Evolutionary conservation across 1,140 invertebrate species (phyloP), one percentile per base, ranked within the genome.

Genomic region (Pachypsylla venusta): DNA sequence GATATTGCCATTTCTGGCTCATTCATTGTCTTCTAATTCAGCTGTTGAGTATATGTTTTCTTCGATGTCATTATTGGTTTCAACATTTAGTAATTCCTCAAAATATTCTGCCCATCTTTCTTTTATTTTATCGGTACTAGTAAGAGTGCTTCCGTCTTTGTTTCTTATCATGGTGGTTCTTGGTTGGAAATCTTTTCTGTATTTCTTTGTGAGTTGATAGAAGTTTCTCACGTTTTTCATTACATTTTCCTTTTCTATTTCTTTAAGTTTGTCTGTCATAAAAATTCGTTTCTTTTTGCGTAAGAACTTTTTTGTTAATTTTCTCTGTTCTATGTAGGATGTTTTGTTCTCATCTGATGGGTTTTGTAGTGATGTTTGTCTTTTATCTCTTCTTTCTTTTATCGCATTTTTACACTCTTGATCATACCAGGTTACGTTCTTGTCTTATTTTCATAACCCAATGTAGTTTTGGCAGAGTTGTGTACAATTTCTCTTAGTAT

Each of bases 361-460:
- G 24, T 61, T 62, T 27, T 42, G 12, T n/a, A 60, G 16, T 24
- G 19, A 56, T 40, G 28, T 57, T 24, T 54, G n/a, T 54, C 57
- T 58, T 28, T 10, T 42, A 42, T 35, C 25, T 56, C 54, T 61
- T 53, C 59, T 58, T 14, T 62, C 48, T 16, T 60, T 57, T 30
- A 48, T 35, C 20, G 40, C 42, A 56, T 56, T 48, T 24, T 56
- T 7, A n/a, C 61, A 64, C 22, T 59, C 61, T 27, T 53, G 42
- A 25, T 64, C 57, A 54, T 57, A 63, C 63, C 63, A 63, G 20
- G 56, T 40, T 53, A 56, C 58, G 19, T 28, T 54, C 27, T 62
- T 62, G 25, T n/a, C n/a, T 19, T 13, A 53, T 22, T 60, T 20
- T 13, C 2, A 56, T 57, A 12, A 0, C 14, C 19, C n/a, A 56